A percentile compares a stretch with the other conserved stretches of the same genome.
These are phyloP conservation scores for Prunella fulvescens DNA, from an alignment of 2,113 vertebrate species.

Conservation along the genomic window DNA sequence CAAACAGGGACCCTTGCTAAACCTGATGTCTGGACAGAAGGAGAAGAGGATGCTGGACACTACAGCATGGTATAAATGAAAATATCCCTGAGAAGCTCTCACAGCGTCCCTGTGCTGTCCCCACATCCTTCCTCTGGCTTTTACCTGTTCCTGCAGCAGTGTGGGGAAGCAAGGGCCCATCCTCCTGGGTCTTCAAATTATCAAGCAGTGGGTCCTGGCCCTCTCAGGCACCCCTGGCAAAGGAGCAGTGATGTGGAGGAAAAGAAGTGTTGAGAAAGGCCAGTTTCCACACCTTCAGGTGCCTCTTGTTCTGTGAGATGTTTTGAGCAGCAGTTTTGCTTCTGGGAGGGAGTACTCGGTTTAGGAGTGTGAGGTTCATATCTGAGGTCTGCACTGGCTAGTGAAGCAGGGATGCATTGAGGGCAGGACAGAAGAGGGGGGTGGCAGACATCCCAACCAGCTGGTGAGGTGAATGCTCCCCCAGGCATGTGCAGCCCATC, in stretches of 20 bases:
- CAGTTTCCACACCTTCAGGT: not conserved
- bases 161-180: not conserved
- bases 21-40: not conserved
- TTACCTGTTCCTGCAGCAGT: not conserved
- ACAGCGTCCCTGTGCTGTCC: rapidly evolving
- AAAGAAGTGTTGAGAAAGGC: not conserved
- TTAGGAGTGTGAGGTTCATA: not conserved
- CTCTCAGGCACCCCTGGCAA: not conserved
- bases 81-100: not conserved
- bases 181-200: not conserved
- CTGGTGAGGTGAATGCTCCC: not conserved
- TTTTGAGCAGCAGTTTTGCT: not conserved
- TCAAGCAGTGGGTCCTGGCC: not conserved
- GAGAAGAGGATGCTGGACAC: not conserved
- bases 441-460: not conserved
- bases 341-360: not conserved
- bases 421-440: not conserved
- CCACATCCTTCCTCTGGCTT: not conserved
- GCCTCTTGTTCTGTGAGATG: not conserved
- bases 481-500: not conserved
- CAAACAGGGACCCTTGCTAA: not conserved
- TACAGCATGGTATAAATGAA: not conserved
- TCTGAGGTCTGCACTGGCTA: not conserved
- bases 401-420: not conserved
- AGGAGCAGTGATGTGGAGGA: not conserved